Evolutionary conservation across 1,140 invertebrate genomes (phyloP), one percentile per base, ranked within the genome.

Genomic region (Papilio aristodemus): DNA sequence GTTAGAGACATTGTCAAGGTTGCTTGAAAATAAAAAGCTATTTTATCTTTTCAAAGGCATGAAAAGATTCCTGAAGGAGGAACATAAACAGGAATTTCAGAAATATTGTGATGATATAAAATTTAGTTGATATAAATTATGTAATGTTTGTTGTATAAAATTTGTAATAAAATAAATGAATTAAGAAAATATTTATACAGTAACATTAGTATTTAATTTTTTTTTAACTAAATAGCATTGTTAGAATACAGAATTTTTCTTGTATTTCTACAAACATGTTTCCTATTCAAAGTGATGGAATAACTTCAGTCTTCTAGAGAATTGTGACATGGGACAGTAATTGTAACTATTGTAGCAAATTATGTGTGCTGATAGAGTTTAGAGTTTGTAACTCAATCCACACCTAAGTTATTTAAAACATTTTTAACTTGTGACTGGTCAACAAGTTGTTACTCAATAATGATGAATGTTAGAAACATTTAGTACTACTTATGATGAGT

Each of bases 31-130:
- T 69, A 90, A 83, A 46, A 86, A 91, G 70, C 71, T 93, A 54
- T 92, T 92, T 70, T 93, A 95, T 85, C 91, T 95, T 68, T 92
- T 95, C 46, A 89, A 88, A 76, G 94, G 93, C 71, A 93, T 94
- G 90, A 92, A 92, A 38, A 91, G 92, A 41, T 94, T 93, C 84
- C 72, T 94, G 8, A 93, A 93, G 78, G 89, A 91, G 38, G 85
- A 91, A 64, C 93, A 94, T 78, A 94, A 93, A 84, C 54, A 62
- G 9, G 71, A 74, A 39, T 94, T 94, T 81, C 91, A 92, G 77
- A 79, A 84, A 74, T 93, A 92, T 79, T 93, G 92, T 87, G 86
- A 92, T 83, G 90, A 80, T 79, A 79, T 87, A 13, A 83, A 78
- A 67, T 83, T 87, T 64, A 76, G 68, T 68, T 80, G 58, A 80